Evolutionary conservation across 2,113 vertebrate species (phyloP).

Genomic region (Holacanthus passer): DNA sequence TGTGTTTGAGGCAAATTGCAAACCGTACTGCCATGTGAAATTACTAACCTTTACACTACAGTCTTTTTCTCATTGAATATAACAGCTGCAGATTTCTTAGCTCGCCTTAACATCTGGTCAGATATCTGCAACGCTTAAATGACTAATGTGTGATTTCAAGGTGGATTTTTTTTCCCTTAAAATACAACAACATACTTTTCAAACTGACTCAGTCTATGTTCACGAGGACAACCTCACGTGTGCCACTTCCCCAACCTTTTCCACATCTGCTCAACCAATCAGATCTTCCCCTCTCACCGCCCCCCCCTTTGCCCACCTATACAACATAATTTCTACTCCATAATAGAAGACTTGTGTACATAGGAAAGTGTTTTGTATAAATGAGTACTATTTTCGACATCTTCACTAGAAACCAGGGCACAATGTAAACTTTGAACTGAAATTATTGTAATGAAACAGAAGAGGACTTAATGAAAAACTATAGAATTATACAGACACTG

Average conservation of each 20-base stretch:
- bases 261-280: slow-evolving; percentile 72
- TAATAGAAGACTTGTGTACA: slow-evolving; percentile 91
- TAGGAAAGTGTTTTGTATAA: slow-evolving; percentile 98
- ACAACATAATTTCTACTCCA: slow-evolving; percentile 86
- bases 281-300: slow-evolving; percentile 57
- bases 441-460: slow-evolving; percentile 84
- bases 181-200: slow-evolving; percentile 52
- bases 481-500: slow-evolving; percentile 79
- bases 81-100: neutral
- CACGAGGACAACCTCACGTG: slow-evolving; percentile 52
- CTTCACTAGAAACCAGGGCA: slow-evolving; percentile 93
- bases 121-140: neutral
- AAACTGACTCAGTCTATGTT: slow-evolving; percentile 54
- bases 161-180: slow-evolving; percentile 54
- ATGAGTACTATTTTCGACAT: slow-evolving; percentile 99
- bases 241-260: slow-evolving; percentile 47
- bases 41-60: neutral
- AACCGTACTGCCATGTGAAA: neutral
- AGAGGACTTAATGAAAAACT: slow-evolving; percentile 78
- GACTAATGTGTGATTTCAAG: neutral
- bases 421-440: slow-evolving; percentile 90
- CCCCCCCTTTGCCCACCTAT: slow-evolving; percentile 66
- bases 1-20: neutral
- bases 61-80: neutral
- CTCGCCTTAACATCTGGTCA: neutral